Evolutionary conservation across 2,113 vertebrate species (phyloP), one percentile per base, ranked within the genome.

Genomic region (Pelecanus crispus): DNA sequence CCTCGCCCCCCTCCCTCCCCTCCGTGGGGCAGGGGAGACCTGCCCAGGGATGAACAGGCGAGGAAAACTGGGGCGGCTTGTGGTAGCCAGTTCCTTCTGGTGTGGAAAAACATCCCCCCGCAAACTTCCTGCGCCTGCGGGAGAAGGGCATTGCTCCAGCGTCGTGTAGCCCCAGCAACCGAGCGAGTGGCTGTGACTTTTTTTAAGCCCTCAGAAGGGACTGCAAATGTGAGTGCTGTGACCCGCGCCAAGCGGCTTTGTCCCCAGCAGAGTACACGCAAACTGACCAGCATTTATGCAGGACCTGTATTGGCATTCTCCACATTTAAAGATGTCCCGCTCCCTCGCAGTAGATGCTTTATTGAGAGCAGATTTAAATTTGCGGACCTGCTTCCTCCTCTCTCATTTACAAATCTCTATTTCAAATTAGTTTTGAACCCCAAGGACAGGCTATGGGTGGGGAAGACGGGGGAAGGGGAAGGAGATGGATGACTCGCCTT

Each of bases 11-110:
- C 19, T 26, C 71, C 49, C 40, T 52, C 50, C 44, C 31, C 31
- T 73, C 45, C 0, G 0, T 11, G 47, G 65, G 52, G 66, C 26
- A 66, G 80, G 38, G 21, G 32, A 78, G 55, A 81, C 38, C 63
- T 86, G 59, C 45, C 59, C 0, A 1, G 67, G 47, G 55, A 55
- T 89, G 93, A 96, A 95, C 7, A 71, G 42, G 17, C 29, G 15
- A 91, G 55, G 47, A 70, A 95, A 96, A 92, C 56, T 74, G 65
- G 89, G 81, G 81, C 56, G 6, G 73, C 86, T 74, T 52, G 20
- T 38, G 75, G 80, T n/a, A n/a, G 63, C 63, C 75, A 83, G 49
- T 17, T 97, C 86, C 67, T 70, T 70, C 80, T 92, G 81, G 38
- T 9, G 10, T 40, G 90, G 70, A 49, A 65, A 68, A 84, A 31